A percentile compares a stretch with the other conserved stretches of the same genome.
Evolutionary conservation across 2,888 invertebrate genomes (phyloP).

Genomic region (Trachelus tabidus): DNA sequence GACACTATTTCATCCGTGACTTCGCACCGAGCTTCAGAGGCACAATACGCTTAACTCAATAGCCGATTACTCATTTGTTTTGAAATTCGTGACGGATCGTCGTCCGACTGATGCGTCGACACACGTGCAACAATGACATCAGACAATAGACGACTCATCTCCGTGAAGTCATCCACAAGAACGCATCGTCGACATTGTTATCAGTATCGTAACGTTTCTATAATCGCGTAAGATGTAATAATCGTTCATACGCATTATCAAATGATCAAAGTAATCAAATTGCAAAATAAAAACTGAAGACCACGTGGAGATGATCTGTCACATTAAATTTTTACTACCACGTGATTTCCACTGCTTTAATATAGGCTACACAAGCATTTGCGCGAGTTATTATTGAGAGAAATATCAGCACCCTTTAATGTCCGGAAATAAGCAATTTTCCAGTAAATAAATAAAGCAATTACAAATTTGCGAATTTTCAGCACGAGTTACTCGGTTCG

Average conservation of each 20-base stretch:
- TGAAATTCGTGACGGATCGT: background rate
- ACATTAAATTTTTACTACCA: background rate
- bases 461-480: background rate
- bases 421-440: background rate
- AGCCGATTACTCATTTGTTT: background rate
- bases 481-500: background rate
- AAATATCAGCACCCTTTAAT: background rate
- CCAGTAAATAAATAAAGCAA: background rate
- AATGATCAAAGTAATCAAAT: background rate
- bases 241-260: background rate
- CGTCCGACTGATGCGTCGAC: background rate
- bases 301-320: background rate
- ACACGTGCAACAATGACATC: background rate
- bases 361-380: background rate
- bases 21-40: background rate
- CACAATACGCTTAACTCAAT: background rate
- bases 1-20: background rate
- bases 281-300: background rate
- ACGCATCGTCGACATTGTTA: background rate
- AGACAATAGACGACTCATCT: background rate
- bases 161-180: background rate
- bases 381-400: background rate
- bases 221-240: background rate
- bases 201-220: background rate
- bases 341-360: background rate